Evolutionary conservation across 2,888 invertebrate species (phyloP), one percentile per base, ranked within the genome.

Genomic region (Synergus umbraculus): DNA sequence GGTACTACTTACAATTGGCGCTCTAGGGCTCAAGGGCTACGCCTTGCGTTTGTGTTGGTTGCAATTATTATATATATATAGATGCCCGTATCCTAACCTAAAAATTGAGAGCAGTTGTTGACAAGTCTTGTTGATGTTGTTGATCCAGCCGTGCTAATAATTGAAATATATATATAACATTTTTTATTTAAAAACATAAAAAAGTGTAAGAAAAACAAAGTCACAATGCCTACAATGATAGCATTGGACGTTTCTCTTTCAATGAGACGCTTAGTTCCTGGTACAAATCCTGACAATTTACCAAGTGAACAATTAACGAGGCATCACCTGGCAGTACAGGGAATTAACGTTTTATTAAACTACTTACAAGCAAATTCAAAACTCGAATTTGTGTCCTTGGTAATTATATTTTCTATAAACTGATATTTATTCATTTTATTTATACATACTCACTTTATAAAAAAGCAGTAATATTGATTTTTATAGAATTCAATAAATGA

Each of bases 171-270:
- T 54, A 54, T 54, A n/a, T 54, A 54, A 54, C 13, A 54, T n/a
- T n/a, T 54, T 7, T 54, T 7, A 54, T n/a, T n/a, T n/a, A 7
- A 8, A 54, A 54, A n/a, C n/a, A 54, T n/a, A 54, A n/a, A 2
- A 2, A 54, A n/a, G 49, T 73, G 49, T 4, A 15, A 41, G 13
- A 12, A 58, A 18, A 58, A 22, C 29, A 37, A 15, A 66, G 8
- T 18, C 44, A 91, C 90, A 90, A 96, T 96, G 96, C 96, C 96
- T 10, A 96, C 96, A 0, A 94, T 96, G 12, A 94, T 96, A 87
- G 93, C 95, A 37, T 89, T 96, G 78, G 96, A 96, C 89, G 95
- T 95, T 43, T 96, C 96, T 4, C 91, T 96, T 85, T 96, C 96
- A 0, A 96, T 96, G 96, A 93, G 94, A 83, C 93, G 94, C 76